These are phyloP conservation scores for Sminthurides bifidus DNA, from an alignment of 1,140 invertebrate species.

Conservation along the genomic window DNA sequence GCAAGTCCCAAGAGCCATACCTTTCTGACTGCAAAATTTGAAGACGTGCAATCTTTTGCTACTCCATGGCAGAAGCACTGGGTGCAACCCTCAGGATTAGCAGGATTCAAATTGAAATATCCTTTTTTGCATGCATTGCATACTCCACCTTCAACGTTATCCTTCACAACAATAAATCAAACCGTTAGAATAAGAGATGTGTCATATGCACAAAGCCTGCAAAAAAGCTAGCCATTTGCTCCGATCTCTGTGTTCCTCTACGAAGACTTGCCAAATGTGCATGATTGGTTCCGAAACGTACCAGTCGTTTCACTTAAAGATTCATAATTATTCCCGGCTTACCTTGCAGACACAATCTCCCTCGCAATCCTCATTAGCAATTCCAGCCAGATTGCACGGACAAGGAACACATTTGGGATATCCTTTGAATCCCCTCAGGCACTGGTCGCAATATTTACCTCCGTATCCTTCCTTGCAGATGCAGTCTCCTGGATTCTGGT, in stretches of 20 bases:
- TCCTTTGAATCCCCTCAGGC: constrained; percentile 64
- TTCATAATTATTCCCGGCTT: no score
- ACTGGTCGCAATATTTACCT: constrained; percentile 69
- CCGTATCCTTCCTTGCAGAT: constrained; percentile 68
- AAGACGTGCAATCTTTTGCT: constrained; percentile 50
- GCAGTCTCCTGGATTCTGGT: constrained; percentile 56
- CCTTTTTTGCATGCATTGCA: constrained; percentile 74
- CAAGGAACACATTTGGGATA: constrained; percentile 69
- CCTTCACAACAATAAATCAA: constrained; percentile 32
- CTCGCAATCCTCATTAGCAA: constrained; percentile 57
- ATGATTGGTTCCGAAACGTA: no score
- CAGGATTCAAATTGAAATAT: constrained; percentile 62
- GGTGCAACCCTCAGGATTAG: constrained; percentile 69
- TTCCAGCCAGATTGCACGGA: constrained; percentile 65
- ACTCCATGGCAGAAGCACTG: constrained; percentile 87
- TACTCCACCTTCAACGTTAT: constrained; percentile 60
- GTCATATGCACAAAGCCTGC: no score
- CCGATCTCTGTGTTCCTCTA: no score
- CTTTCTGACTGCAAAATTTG: constrained; percentile 7
- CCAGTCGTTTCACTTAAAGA: no score
- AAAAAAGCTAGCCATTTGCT: no score
- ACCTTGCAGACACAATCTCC: constrained; percentile 74
- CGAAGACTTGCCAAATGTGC: no score
- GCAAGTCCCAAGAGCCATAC: not conserved
- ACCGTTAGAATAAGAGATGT: no score